Conservation (phyloP, 2,888 invertebrate species). For the Coenonympha glycerion region DNA sequence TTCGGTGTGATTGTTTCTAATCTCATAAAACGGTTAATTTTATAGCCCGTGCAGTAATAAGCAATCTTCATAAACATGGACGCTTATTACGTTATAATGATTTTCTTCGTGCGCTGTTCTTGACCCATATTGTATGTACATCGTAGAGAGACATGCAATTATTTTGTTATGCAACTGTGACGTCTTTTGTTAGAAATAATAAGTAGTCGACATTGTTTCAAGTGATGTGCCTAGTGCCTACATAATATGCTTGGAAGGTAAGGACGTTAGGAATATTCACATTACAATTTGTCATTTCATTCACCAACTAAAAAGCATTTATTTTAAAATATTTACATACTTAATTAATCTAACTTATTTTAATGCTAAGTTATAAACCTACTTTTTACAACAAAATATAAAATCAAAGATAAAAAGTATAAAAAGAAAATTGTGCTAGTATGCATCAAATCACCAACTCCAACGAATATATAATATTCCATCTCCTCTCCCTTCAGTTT, state of each 20-base stretch:
- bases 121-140: slow-evolving; percentile 6
- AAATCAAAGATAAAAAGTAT: too few species aligned
- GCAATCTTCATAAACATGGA: neutral
- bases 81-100: slow-evolving; percentile 2
- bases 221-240: neutral
- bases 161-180: neutral
- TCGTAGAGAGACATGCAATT: neutral
- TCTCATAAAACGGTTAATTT: neutral
- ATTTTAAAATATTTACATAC: too few species aligned
- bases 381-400: too few species aligned
- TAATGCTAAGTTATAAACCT: too few species aligned
- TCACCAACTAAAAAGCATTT: too few species aligned
- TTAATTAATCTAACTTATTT: too few species aligned
- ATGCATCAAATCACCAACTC: too few species aligned
- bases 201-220: neutral
- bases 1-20: neutral
- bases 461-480: too few species aligned
- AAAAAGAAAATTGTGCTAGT: too few species aligned
- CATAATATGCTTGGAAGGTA: neutral
- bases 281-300: too few species aligned
- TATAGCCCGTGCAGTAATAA: neutral
- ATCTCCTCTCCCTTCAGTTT: too few species aligned
- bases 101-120: slow-evolving; percentile 4
- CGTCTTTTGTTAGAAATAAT: neutral
- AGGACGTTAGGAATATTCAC: too few species aligned